Evolutionary conservation across 2,797 vertebrate species (phyloP), one percentile per base, ranked within the genome.

Genomic region (Bucorvus abyssinicus): DNA sequence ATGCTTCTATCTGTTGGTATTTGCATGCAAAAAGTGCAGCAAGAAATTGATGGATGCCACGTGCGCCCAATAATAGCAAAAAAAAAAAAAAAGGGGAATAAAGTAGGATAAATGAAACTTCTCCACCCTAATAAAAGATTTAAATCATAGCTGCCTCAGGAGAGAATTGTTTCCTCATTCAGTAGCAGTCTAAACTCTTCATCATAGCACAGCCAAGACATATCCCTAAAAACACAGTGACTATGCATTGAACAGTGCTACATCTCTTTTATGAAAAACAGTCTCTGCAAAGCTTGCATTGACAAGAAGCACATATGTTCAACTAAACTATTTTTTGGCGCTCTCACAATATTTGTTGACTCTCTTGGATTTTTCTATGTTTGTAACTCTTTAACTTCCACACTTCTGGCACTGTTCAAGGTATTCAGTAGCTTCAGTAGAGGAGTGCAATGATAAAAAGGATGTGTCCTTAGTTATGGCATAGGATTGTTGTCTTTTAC

Each of bases 121-220:
- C 80, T 97, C 82, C 77, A 75, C 76, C 70, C 79, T 89, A 73
- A 81, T 60, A 92, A 90, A 63, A 94, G 84, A 78, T 90, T 90
- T 89, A 94, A 97, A 96, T 94, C 76, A 71, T 75, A 91, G 89
- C 84, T 95, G 91, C 84, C 92, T 91, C 91, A 89, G 92, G 90
- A 96, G 86, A 95, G 94, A 87, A 92, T 29, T 85, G 87, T 87
- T 94, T 94, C 87, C 85, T 92, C 84, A 80, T 95, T 86, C 92
- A 94, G 95, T 97, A 97, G 96, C 96, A 93, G 86, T 59, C 75
- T 94, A 93, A 96, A 93, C 75, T 94, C 93, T 85, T 84, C 56
- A 94, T 81, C 80, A 21, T 32, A 90, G 68, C 5, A 1, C 83
- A 95, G 82, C 95, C 92, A 96, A 96, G 84, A 87, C 45, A 34